Evolutionary conservation across 2,113 vertebrate species (phyloP), one percentile per base, ranked within the genome.

Genomic region (Mus pahari): DNA sequence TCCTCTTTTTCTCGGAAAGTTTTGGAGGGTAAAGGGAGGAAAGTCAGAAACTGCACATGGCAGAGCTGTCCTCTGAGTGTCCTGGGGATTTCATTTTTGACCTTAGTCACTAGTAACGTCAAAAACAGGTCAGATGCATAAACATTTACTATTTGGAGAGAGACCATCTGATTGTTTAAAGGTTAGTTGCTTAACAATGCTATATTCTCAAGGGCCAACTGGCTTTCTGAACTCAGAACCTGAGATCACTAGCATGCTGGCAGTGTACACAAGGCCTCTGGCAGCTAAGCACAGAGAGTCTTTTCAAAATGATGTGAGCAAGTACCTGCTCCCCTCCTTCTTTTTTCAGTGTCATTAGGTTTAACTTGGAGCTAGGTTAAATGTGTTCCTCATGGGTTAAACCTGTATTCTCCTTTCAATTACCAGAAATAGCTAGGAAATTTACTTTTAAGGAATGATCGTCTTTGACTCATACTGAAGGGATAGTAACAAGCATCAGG

Each of bases 71-170:
- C 6, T 84, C 28, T 84, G 55, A 90, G 71, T 81, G 58, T 45
- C 50, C n/a, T 58, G 68, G 64, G 19, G 73, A 92, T 96, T 96
- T 86, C 93, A 64, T 64, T 94, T 86, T 88, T 89, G 1, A 89
- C 42, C 78, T 96, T 20, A 84, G 42, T 77, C 93, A 68, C 79
- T 64, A 90, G 62, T 82, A 74, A 70, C 0, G 24, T 75, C 53
- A 96, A 62, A 36, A 78, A 74, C 58, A 87, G 60, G 60, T 75
- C 55, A 94, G 55, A 0, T 74, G 68, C 45, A 90, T 70, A 92
- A 94, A 68, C 24, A 50, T 45, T 91, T 91, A 20, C 58, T 62
- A 66, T 60, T 48, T n/a, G 22, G 64, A 87, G 62, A 81, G 12
- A 94, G 58, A 86, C 10, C n/a, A 66, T 5, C 95, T 73, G 94